Base-by-base conservation (phyloP, 2,888 invertebrate genomes). In the Hypomecis atomaria region DNA sequence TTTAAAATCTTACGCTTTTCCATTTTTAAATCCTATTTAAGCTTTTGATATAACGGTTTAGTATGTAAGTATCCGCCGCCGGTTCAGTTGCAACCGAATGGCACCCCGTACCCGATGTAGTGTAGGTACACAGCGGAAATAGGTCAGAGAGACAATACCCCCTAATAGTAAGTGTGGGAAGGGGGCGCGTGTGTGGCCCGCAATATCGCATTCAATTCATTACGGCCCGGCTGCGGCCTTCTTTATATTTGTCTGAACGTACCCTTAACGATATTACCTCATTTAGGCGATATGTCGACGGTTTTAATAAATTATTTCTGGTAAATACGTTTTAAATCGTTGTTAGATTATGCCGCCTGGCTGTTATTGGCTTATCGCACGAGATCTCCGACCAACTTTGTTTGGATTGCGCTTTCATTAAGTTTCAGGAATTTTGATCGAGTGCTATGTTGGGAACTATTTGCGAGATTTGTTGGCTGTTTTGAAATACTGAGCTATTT, bases 71-170 rank as follows among this genome's bases (percentile, higher is more conserved):
- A 23, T 23, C 23, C 23, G 23, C 23, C 23, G 23, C 23, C 23
- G 23, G 23, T 23, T 23, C 23, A 3, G 23, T 23, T 23, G 23
- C 23, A 23, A 3, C 23, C 23, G 1, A 23, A n/a, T n/a, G 23
- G 23, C 3, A 23, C 23, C 23, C 23, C 23, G 23, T 23, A 3
- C 23, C 23, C 44, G 66, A 71, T 66, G 71, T 64, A 65, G 67
- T 66, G 36, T 53, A 63, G 53, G 58, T 33, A 33, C 77, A 76
- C 77, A 76, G 72, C 75, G 84, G 80, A 89, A 86, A 83, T 89
- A 82, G 90, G 90, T 89, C 89, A 87, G 78, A 77, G 74, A 84
- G 86, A 88, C 88, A 89, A 88, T 84, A 83, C 79, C 83, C 80
- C 78, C 73, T 77, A 79, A 78, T 79, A 81, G 77, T 72, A 67